Evolutionary conservation across 2,113 vertebrate genomes (phyloP).

Genomic region (Poeciliopsis prolifica): DNA sequence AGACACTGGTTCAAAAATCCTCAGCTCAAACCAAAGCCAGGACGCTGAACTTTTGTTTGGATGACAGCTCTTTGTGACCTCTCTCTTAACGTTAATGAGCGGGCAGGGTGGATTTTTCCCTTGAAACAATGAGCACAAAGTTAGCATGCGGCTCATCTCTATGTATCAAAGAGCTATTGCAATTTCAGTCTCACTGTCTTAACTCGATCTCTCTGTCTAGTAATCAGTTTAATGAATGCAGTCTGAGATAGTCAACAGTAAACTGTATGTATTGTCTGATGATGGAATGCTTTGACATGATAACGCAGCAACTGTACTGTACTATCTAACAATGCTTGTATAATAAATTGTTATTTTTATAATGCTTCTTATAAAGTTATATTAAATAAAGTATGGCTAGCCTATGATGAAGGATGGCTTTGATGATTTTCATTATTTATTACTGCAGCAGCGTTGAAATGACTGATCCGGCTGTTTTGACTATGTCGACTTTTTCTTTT

Average conservation of each 20-base stretch:
- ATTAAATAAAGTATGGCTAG: constrained; percentile 63
- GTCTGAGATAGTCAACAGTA: constrained; percentile 29
- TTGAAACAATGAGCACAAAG: constrained; percentile 58
- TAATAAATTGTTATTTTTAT: constrained; percentile 82
- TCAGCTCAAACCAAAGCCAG: constrained; percentile 34
- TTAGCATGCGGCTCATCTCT: constrained; percentile 66
- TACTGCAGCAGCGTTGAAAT: neutral
- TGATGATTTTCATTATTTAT: neutral
- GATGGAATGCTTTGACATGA: constrained; percentile 71
- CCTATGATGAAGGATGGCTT: neutral
- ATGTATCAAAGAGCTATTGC: constrained; percentile 39
- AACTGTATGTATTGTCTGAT: constrained; percentile 47
- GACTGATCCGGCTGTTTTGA: neutral
- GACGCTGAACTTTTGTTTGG: constrained; percentile 2
- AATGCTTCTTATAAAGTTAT: constrained; percentile 79
- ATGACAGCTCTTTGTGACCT: constrained; percentile 21
- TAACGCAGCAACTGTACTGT: constrained; percentile 55
- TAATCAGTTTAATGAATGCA: constrained; percentile 49
- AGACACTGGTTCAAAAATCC: constrained; percentile 26
- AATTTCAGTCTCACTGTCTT: constrained; percentile 38
- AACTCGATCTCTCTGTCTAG: constrained; percentile 37
- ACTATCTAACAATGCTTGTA: constrained; percentile 66
- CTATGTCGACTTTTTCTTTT: neutral
- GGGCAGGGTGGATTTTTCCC: constrained; percentile 19
- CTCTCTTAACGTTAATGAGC: constrained; percentile 30